A percentile compares a stretch with the other conserved stretches of the same genome.
These are phyloP conservation scores for Heliconius charithonia DNA, from an alignment of 2,888 invertebrate genomes.

Conservation along the genomic window DNA sequence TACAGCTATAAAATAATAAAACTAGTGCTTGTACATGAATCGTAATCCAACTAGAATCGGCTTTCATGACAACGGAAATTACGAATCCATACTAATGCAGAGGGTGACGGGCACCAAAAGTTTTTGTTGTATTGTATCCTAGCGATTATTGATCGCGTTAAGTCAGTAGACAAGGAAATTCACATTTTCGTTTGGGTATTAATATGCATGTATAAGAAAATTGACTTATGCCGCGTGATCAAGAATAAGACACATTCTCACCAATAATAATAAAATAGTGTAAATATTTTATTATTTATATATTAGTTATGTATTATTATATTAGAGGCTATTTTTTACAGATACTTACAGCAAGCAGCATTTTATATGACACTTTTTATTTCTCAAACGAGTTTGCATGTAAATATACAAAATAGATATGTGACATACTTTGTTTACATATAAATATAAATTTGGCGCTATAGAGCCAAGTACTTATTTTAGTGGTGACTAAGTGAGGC, in stretches of 20 bases:
- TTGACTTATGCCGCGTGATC: neutral
- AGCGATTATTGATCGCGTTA: constrained; percentile 73
- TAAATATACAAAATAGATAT: neutral
- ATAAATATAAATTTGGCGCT: constrained; percentile 18
- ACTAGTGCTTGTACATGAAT: constrained; percentile 41
- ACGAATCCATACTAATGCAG: constrained; percentile 66
- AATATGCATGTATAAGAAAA: neutral
- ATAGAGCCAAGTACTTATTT: constrained; percentile 39
- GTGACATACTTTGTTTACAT: neutral
- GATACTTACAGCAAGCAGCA: neutral
- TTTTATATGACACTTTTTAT: neutral
- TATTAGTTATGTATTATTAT: neutral
- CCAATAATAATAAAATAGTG: neutral
- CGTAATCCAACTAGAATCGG: constrained; percentile 52
- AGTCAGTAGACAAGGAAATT: neutral
- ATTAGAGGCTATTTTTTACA: too few relatives aligned
- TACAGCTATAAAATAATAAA: neutral
- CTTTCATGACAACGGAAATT: constrained; percentile 72
- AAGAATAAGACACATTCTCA: neutral
- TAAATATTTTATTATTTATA: too few relatives aligned
- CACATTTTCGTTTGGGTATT: neutral
- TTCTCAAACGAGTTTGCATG: neutral
- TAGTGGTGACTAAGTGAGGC: constrained; percentile 55
- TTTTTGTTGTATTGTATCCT: constrained; percentile 71
- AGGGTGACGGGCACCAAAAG: constrained; percentile 59